Percentiles rank a stretch among this genome's conserved stretches.
These are phyloP conservation scores for Zoanthus sansibaricus DNA, from an alignment of 92 coral and sea anemone species.

Conservation along the genomic window DNA sequence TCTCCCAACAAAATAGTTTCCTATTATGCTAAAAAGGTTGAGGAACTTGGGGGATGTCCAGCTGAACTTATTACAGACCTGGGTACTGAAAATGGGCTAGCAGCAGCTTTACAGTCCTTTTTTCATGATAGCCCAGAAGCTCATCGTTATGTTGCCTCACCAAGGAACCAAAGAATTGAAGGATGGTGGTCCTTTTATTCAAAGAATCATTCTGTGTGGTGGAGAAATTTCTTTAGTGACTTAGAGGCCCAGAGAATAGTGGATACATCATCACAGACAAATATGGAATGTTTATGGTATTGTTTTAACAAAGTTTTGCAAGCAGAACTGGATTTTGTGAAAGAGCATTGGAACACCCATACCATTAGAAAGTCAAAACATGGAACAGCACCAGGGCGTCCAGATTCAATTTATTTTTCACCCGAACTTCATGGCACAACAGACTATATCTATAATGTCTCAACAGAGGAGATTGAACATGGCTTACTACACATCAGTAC, in stretches of 20 bases:
- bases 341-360: constrained; percentile 66
- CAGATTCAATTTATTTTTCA: constrained; percentile 57
- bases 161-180: constrained; percentile 63
- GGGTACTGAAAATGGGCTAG: constrained; percentile 49
- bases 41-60: constrained; percentile 36
- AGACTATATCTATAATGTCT: not conserved
- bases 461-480: constrained; percentile 10
- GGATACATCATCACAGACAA: constrained; percentile 53
- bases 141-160: constrained; percentile 61
- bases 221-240: constrained; percentile 40
- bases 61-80: constrained; percentile 30
- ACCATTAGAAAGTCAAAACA: constrained; percentile 56
- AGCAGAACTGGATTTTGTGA: constrained; percentile 46
- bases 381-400: constrained; percentile 51
- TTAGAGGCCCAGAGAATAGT: constrained; percentile 41
- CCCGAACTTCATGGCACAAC: constrained; percentile 61
- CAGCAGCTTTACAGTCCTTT: constrained; percentile 61
- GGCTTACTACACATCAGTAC: not conserved
- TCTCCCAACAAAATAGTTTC: not conserved
- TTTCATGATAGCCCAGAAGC: constrained; percentile 63
- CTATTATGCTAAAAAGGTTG: constrained; percentile 19
- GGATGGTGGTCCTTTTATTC: constrained; percentile 62
- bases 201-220: constrained; percentile 29
- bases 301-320: constrained; percentile 45
- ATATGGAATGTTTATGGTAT: constrained; percentile 61